These are phyloP conservation scores for Chaetoderma sp. DNA, from an alignment of 2,888 invertebrate genomes.

Conservation along the genomic window DNA sequence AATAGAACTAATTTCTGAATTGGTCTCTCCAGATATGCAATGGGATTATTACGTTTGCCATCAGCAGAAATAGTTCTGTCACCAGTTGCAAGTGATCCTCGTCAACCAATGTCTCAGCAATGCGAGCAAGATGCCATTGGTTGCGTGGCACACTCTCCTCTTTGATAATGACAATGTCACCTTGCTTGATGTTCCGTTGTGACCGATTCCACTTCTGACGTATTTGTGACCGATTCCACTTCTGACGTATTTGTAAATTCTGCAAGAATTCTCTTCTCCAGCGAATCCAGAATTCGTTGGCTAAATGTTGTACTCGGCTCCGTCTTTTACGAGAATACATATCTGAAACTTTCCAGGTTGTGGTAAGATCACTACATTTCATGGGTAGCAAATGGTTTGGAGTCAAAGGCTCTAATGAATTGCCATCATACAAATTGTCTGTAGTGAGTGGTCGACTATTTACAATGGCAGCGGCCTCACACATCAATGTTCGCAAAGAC, in stretches of 20 bases:
- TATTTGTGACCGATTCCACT: constrained; percentile 33
- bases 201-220: background rate
- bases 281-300: constrained; percentile 40
- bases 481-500: constrained; percentile 24
- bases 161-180: constrained; percentile 38
- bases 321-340: constrained; percentile 23
- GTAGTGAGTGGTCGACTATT: constrained; percentile 25
- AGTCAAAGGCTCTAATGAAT: constrained; percentile 22
- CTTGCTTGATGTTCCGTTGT: constrained; percentile 23
- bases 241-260: constrained; percentile 27
- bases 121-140: constrained; percentile 29
- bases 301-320: constrained; percentile 26
- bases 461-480: constrained; percentile 22
- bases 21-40: background rate
- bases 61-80: background rate
- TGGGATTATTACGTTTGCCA: constrained; percentile 17
- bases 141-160: constrained; percentile 33
- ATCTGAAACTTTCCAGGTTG: constrained; percentile 12
- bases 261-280: constrained; percentile 38
- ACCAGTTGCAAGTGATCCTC: background rate
- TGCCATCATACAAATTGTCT: constrained; percentile 19
- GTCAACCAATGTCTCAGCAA: constrained; percentile 1
- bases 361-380: too few species aligned
- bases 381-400: constrained; percentile 24
- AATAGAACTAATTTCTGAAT: constrained; percentile 30